Evolutionary conservation across 2,888 invertebrate species (phyloP).

Genomic region (Ophion ventricosus): DNA sequence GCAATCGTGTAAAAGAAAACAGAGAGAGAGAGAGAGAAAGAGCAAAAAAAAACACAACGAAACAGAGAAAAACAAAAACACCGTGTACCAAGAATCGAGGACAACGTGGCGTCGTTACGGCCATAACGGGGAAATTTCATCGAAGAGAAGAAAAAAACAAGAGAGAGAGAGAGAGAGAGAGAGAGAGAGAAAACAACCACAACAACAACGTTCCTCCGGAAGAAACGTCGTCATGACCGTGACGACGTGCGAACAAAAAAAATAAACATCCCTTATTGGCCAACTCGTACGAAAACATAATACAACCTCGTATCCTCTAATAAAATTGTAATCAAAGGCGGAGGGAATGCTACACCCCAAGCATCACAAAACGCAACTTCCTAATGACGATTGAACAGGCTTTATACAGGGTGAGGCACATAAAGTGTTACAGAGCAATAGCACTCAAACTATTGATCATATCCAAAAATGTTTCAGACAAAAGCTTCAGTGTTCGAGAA

Average conservation of each 20-base stretch:
- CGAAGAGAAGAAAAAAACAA: slow-evolving; percentile 13
- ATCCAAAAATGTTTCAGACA: too few species aligned
- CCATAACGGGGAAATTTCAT: slow-evolving; percentile 24
- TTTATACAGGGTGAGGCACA: too few species aligned
- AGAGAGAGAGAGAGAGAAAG: slow-evolving; percentile 2
- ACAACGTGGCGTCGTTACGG: slow-evolving; percentile 40
- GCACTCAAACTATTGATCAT: too few species aligned
- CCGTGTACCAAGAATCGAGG: slow-evolving; percentile 76
- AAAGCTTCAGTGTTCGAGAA: too few species aligned
- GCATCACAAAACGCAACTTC: slow-evolving; percentile 80
- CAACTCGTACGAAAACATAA: slow-evolving; percentile 19
- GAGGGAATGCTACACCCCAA: slow-evolving; percentile 80
- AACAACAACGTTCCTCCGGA: not conserved
- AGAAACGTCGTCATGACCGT: slow-evolving; percentile 12
- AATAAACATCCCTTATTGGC: slow-evolving; percentile 9
- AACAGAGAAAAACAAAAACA: slow-evolving; percentile 50
- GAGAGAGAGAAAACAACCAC: not conserved
- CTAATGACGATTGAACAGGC: slow-evolving; percentile 69
- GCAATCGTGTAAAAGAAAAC: slow-evolving; percentile 17
- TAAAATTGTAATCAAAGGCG: slow-evolving; percentile 62
- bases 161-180: not conserved
- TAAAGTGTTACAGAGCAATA: too few species aligned
- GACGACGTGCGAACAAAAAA: slow-evolving; percentile 20
- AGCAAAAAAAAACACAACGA: slow-evolving; percentile 23
- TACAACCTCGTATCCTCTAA: slow-evolving; percentile 20